Evolutionary conservation across 2,113 vertebrate genomes (phyloP), one percentile per base, ranked within the genome.

Genomic region (Kryptolebias marmoratus): DNA sequence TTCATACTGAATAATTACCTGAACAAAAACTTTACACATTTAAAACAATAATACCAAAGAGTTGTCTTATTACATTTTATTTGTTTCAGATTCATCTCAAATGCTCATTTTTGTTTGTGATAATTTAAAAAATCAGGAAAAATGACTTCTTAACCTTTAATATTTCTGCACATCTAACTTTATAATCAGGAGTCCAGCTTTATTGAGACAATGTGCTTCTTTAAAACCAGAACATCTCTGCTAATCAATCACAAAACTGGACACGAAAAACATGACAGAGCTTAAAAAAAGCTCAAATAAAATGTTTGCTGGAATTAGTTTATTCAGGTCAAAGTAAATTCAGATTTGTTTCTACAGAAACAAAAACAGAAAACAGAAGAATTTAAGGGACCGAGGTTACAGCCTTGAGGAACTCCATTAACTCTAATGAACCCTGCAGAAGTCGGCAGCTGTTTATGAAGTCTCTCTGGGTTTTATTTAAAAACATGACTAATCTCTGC

Each of bases 361-460:
- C n/a, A 22, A 2, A 72, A 28, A 57, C 13, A 16, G 14, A 73
- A 64, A 39, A 44, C 14, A 39, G 11, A 52, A 53, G 53, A n/a
- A 57, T 14, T 42, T 18, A 32, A 15, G 47, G n/a, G 15, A 0
- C 48, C 27, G 12, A 15, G 32, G 44, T 22, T 10, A 14, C 52
- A 59, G 44, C 61, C 61, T 61, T 67, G 77, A 50, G 73, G 77
- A 71, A 65, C 69, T 14, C 52, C 73, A 44, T 42, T 18, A 50
- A 36, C 22, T 5, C 39, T 5, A 53, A 50, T 10, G 9, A 2
- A 11, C 14, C 18, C 15, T 18, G 27, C 28, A 28, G 27, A 45
- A 22, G 18, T 18, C 6, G 22, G 58, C 14, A 27, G 11, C 31
- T 42, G 18, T 11, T 52, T 22, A 52, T n/a, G 13, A 16, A 11